Conservation (phyloP, 2,888 invertebrate genomes). For the Orthosia incerta region DNA sequence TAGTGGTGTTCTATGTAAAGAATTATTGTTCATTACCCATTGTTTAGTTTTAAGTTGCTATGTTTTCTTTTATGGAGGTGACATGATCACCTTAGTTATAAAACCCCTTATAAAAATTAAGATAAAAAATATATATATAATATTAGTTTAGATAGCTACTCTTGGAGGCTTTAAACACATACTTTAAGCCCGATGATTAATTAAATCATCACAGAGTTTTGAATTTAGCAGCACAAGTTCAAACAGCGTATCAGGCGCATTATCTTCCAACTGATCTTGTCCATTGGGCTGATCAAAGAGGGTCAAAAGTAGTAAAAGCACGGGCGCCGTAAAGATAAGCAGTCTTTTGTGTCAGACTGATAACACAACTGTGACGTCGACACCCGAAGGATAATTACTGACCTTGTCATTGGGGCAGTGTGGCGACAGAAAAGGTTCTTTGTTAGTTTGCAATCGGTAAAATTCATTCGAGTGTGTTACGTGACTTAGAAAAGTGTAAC, state of each 20-base stretch:
- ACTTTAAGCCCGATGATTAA: background rate
- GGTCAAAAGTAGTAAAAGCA: conserved; percentile 47
- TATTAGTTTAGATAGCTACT: too few relatives aligned
- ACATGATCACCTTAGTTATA: too few relatives aligned
- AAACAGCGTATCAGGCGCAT: conserved; percentile 20
- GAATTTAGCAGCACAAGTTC: conserved; percentile 34
- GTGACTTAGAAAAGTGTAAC: too few relatives aligned
- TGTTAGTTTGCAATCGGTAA: too few relatives aligned
- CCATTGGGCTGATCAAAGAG: conserved; percentile 47
- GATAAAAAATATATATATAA: too few relatives aligned
- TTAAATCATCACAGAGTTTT: background rate
- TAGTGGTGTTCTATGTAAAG: too few relatives aligned
- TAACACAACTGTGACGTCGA: conserved; percentile 13
- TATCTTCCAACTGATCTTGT: conserved; percentile 39
- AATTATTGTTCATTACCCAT: too few relatives aligned
- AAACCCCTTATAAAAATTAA: too few relatives aligned
- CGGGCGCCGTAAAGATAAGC: conserved; percentile 47
- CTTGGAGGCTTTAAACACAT: too few relatives aligned
- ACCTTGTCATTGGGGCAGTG: conserved; percentile 19
- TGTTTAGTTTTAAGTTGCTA: too few relatives aligned
- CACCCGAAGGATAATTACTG: conserved; percentile 37
- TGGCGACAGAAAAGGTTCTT: background rate
- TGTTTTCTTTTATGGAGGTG: too few relatives aligned
- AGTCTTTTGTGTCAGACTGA: conserved; percentile 35
- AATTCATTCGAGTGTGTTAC: too few relatives aligned